These are phyloP conservation scores for Lordiphosa mommai DNA, from an alignment of 1,140 invertebrate genomes.

Conservation along the genomic window DNA sequence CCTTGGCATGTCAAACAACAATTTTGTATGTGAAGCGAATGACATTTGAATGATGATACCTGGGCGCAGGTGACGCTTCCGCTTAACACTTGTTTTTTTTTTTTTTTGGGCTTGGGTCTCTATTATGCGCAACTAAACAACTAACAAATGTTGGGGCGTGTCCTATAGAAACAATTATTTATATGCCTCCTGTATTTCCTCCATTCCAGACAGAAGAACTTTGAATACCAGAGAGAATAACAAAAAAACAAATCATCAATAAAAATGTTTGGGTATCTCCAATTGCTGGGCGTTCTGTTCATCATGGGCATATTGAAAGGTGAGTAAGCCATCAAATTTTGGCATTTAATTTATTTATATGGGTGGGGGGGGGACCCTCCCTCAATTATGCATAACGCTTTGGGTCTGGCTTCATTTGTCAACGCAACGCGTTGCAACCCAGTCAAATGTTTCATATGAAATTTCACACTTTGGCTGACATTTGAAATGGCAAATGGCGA, in stretches of 20 bases:
- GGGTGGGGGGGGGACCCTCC: not conserved
- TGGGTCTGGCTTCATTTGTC: constrained; percentile 58
- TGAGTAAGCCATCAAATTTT: constrained; percentile 42
- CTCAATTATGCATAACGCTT: constrained; percentile 51
- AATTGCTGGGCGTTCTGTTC: constrained; percentile 40
- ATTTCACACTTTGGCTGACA: constrained; percentile 72
- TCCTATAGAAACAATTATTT: constrained; percentile 27
- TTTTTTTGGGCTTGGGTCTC: constrained; percentile 20
- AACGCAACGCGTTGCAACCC: constrained; percentile 23
- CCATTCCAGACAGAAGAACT: not conserved
- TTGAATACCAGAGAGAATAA: not conserved
- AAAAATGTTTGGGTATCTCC: constrained; percentile 53
- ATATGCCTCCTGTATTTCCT: constrained; percentile 18
- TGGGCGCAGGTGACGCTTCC: constrained; percentile 59
- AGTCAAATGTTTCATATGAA: constrained; percentile 62
- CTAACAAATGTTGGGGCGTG: constrained; percentile 52
- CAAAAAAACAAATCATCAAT: constrained; percentile 15
- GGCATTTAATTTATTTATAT: not conserved
- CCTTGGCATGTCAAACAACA: constrained; percentile 72
- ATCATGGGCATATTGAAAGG: constrained; percentile 50
- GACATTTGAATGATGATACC: constrained; percentile 73
- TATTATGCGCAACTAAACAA: constrained; percentile 70
- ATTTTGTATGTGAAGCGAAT: constrained; percentile 47
- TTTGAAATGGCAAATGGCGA: constrained; percentile 43
- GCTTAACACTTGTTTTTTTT: constrained; percentile 41